phyloP scores from a whole-genome alignment of 1,140 invertebrate genomes.

The Macrobrachium nipponense region DNA sequence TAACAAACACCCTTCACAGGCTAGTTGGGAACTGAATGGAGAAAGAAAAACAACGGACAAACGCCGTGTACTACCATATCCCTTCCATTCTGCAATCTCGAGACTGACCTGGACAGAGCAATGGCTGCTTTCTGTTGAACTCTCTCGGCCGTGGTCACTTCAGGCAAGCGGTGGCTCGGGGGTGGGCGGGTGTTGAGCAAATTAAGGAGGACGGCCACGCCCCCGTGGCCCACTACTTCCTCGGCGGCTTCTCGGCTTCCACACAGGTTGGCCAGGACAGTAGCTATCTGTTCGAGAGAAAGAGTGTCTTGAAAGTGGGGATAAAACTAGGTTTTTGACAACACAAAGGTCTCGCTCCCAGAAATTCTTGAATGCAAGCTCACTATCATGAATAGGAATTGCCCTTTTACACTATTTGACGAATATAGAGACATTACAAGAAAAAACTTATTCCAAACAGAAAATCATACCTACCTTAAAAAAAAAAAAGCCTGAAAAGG shows the following conservation, averaged over 20 bases:
- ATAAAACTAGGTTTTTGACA: background rate
- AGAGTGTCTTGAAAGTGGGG: background rate
- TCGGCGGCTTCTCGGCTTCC: conserved; percentile 75
- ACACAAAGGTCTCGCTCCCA: background rate
- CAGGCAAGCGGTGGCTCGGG: conserved; percentile 68
- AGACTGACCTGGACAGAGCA: conserved; percentile 79
- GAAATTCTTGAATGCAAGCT: too few relatives aligned
- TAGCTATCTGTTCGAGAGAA: conserved; percentile 72
- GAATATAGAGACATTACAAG: too few relatives aligned
- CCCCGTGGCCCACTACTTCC: conserved; percentile 69
- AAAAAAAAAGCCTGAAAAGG: too few relatives aligned
- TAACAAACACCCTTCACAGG: background rate
- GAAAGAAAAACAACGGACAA: background rate
- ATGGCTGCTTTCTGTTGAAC: conserved; percentile 88
- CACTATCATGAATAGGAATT: too few relatives aligned
- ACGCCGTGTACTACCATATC: too few relatives aligned
- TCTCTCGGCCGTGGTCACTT: conserved; percentile 78
- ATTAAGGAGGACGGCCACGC: conserved; percentile 79
- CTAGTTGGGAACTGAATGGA: background rate
- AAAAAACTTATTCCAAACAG: too few relatives aligned
- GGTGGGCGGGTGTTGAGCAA: conserved; percentile 80
- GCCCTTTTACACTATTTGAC: too few relatives aligned
- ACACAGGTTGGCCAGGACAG: conserved; percentile 84
- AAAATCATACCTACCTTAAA: too few relatives aligned
- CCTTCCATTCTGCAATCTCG: background rate